Base-by-base conservation (phyloP, 2,888 invertebrate species). In the Rhogogaster chlorosoma region DNA sequence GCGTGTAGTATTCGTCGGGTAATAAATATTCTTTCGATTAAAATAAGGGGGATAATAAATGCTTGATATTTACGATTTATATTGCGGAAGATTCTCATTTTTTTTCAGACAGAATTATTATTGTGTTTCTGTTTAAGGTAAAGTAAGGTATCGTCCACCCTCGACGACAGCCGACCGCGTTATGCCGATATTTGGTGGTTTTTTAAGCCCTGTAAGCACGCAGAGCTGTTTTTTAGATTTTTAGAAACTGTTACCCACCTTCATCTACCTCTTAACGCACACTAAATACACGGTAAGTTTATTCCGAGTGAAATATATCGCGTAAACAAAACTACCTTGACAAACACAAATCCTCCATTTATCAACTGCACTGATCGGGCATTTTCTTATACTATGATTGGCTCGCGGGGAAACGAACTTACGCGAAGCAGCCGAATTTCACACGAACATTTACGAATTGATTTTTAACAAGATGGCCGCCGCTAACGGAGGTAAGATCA, bases 271-370 rank as follows among this genome's bases (percentile, higher is more conserved):
- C 95, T 95, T 89, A 91, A 89, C 92, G 89, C 90, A 90, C 91
- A 91, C 90, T 90, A 90, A 87, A 91, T 90, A 88, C 90, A 88
- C 90, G 89, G 88, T 87, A 87, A 90, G 89, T 91, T 91, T 89
- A 91, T 91, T 91, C 91, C 90, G 89, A 92, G 87, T 90, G 89
- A 90, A 91, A 92, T 92, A 91, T 90, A 90, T 94, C 95, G 95
- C 95, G 95, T 95, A 95, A 95, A 95, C 95, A 95, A 95, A 95
- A 95, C 95, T 95, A 95, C 94, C 95, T 95, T 95, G 95, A 95
- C 95, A 95, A 95, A 95, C 95, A 95, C 95, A 95, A 94, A 94
- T 95, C 95, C 95, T 95, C 95, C 95, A 95, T 95, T 95, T 95
- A 95, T 95, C 95, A 95, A 95, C 95, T 95, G 93, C 94, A 95